phyloP scores from a whole-genome alignment of 2,113 vertebrate species.

The Seriola aureovittata region DNA sequence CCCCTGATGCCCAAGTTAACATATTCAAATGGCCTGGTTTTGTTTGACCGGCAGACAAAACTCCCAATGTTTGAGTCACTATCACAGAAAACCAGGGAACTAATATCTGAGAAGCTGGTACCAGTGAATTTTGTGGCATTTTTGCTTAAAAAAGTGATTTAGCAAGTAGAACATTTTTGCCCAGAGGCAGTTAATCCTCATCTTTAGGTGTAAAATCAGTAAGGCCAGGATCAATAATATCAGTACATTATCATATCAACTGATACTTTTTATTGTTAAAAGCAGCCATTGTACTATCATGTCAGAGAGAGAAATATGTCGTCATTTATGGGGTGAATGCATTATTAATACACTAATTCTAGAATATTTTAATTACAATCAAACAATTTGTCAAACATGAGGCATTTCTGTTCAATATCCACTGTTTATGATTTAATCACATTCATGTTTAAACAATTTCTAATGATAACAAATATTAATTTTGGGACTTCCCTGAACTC shows the following conservation, averaged over 20 bases:
- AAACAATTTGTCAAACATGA: background rate
- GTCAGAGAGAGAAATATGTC: background rate
- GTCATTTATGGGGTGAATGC: background rate
- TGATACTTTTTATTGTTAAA: background rate
- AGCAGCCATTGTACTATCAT: background rate
- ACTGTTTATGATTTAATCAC: background rate
- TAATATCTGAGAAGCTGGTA: too few species aligned
- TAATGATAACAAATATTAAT: background rate
- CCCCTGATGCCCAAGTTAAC: too few species aligned
- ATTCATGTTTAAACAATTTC: background rate
- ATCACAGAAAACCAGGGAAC: too few species aligned
- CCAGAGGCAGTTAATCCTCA: too few species aligned
- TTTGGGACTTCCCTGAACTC: background rate
- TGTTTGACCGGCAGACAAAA: too few species aligned
- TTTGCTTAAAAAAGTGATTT: too few species aligned
- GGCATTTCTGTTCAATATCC: background rate
- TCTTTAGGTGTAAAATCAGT: background rate
- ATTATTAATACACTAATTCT: background rate
- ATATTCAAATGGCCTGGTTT: too few species aligned
- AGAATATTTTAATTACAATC: background rate
- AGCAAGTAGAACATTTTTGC: too few species aligned
- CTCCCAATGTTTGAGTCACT: too few species aligned
- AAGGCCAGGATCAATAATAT: too few species aligned
- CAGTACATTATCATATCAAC: background rate
- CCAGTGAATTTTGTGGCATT: too few species aligned